phyloP scores from a whole-genome alignment of 2,888 invertebrate species.

The Nyleta sp. region DNA sequence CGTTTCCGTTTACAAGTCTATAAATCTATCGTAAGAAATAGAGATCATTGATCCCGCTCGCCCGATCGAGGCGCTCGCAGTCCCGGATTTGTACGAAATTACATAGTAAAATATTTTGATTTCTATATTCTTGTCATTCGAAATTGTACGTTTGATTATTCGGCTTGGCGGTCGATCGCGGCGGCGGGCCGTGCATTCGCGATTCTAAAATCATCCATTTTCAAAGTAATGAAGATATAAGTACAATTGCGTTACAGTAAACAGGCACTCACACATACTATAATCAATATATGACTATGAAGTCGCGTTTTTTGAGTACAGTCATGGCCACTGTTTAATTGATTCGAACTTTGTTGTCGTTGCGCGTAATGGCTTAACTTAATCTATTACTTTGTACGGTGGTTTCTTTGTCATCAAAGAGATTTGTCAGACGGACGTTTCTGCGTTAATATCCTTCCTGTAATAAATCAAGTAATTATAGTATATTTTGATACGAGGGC shows the following conservation, averaged over 20 bases:
- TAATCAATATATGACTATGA: conserved; percentile 80
- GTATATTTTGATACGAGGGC: no score
- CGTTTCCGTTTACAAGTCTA: conserved; percentile 53
- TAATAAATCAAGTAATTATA: conserved; percentile 45
- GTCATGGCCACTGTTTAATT: conserved; percentile 81
- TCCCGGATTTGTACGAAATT: conserved; percentile 50
- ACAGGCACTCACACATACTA: conserved; percentile 82
- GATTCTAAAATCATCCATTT: conserved; percentile 54
- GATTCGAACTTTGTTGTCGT: conserved; percentile 66
- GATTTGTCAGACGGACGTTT: conserved; percentile 81
- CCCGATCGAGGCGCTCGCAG: conserved; percentile 65
- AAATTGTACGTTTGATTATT: conserved; percentile 52
- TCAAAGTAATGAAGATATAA: conserved; percentile 57
- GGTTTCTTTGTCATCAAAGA: conserved; percentile 74
- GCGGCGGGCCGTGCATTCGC: conserved; percentile 63
- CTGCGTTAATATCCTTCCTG: conserved; percentile 83
- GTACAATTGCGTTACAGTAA: conserved; percentile 71
- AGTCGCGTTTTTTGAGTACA: conserved; percentile 75
- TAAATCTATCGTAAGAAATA: conserved; percentile 55
- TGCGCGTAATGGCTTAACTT: conserved; percentile 77
- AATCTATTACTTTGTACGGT: conserved; percentile 82
- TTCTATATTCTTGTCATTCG: conserved; percentile 23
- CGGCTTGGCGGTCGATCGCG: conserved; percentile 56
- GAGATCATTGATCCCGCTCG: conserved; percentile 57
- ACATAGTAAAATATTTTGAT: conserved; percentile 58